Evolutionary conservation across 2,888 invertebrate genomes (phyloP).

Genomic region (Vanessa cardui): DNA sequence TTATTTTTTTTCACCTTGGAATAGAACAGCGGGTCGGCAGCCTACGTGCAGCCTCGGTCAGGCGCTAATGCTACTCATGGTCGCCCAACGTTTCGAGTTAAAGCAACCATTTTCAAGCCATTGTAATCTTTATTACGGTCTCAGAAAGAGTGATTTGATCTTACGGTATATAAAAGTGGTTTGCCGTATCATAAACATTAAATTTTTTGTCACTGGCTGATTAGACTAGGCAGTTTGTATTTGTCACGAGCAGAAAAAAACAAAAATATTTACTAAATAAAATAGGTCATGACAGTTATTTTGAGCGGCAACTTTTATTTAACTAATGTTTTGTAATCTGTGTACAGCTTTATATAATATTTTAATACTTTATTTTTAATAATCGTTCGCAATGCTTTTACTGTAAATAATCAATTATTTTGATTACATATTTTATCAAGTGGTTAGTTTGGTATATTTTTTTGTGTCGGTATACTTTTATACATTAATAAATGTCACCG

Average conservation of each 20-base stretch:
- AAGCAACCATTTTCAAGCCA: slow-evolving; percentile 31
- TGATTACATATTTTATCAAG: too few relatives aligned
- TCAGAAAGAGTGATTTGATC: slow-evolving; percentile 5
- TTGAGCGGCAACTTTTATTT: slow-evolving; percentile 3
- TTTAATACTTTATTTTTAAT: background rate
- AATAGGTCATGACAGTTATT: slow-evolving; percentile 28
- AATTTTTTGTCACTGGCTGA: slow-evolving; percentile 40
- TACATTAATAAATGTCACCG: background rate
- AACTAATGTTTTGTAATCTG: slow-evolving; percentile 1
- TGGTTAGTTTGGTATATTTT: too few relatives aligned
- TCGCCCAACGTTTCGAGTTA: slow-evolving; percentile 59
- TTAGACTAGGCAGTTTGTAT: slow-evolving; percentile 49
- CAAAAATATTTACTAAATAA: slow-evolving; percentile 30
- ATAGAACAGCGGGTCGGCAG: slow-evolving; percentile 42
- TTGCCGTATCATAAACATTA: slow-evolving; percentile 40
- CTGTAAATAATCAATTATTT: too few relatives aligned
- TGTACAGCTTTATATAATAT: background rate
- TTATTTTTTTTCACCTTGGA: slow-evolving; percentile 61
- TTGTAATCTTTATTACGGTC: slow-evolving; percentile 25
- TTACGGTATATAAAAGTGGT: slow-evolving; percentile 9
- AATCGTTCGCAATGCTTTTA: too few relatives aligned
- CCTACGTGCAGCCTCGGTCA: slow-evolving; percentile 74
- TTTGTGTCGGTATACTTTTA: background rate
- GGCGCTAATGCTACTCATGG: slow-evolving; percentile 71
- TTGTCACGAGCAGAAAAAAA: slow-evolving; percentile 47